Evolutionary conservation across 2,797 vertebrate species (phyloP), one percentile per base, ranked within the genome.

Genomic region (Esox lucius): DNA sequence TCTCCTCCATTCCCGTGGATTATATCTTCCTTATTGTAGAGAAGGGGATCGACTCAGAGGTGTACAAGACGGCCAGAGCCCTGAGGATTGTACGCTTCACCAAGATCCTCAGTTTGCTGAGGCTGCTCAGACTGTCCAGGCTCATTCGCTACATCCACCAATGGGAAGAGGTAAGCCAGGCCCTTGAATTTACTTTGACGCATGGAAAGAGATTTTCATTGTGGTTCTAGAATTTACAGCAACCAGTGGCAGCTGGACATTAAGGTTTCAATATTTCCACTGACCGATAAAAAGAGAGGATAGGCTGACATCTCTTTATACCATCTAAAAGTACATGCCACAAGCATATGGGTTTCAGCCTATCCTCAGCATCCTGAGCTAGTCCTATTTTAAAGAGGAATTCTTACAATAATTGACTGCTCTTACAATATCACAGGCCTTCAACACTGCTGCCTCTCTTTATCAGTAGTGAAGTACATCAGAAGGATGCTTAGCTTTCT

Each of bases 1-100:
- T 99, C 84, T 98, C 98, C 22, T 99, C 97, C 87, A 99, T 99
- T 85, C 98, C 97, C 0, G 97, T 99, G 96, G 97, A 99, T 95
- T 99, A 99, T 77, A 97, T 99, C 90, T 98, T 99, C 91, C 96
- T 99, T 86, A 99, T 99, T 1, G 98, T 99, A 88, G 98, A 99
- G 91, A 97, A 95, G 85, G 97, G 97, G 75, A 98, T 99, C 0
- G 97, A 99, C 92, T 99, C 97, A 0, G 98, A 99, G 88, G 95
- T 99, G 74, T 99, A 99, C 88, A 99, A 99, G 89, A 99, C 98
- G 0, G 98, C 98, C 1, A 94, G 98, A 0, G 97, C 97, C 0
- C 93, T 99, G 56, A 94, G 98, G 71, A 99, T 99, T 0, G 97
- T 99, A 15, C 96, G 98, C 65, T 98, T 98, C 92, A 98, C 97